phyloP scores from a whole-genome alignment of 1,140 invertebrate genomes.

The Eufriesea mexicana region DNA sequence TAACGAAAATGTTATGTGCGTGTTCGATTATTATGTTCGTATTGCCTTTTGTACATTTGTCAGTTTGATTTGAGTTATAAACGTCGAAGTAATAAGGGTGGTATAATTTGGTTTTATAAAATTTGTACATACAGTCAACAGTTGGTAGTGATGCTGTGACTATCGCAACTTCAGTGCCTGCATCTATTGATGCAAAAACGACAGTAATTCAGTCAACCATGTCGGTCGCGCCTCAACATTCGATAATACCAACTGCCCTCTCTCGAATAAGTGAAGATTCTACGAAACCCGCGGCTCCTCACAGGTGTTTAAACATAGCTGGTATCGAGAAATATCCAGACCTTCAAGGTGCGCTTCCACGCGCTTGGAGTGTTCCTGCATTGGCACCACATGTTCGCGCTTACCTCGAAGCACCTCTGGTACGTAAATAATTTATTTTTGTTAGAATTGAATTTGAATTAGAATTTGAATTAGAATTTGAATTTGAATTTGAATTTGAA shows the following conservation, averaged over 20 bases:
- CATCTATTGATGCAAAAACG: conserved; percentile 66
- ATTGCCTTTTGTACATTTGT: neutral
- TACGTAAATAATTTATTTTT: conserved; percentile 36
- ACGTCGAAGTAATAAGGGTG: neutral
- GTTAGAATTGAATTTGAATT: too few relatives aligned
- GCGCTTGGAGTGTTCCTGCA: conserved; percentile 90
- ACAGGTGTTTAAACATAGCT: conserved; percentile 85
- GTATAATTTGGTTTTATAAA: neutral
- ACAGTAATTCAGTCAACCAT: conserved; percentile 62
- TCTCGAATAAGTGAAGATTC: conserved; percentile 85
- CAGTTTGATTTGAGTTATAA: neutral
- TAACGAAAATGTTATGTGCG: neutral
- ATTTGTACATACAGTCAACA: conserved; percentile 64
- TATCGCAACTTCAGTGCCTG: conserved; percentile 60
- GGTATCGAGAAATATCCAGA: conserved; percentile 87
- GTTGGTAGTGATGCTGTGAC: conserved; percentile 65
- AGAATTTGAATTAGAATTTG: too few relatives aligned
- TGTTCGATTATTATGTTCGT: neutral
- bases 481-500: too few relatives aligned
- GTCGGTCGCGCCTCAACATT: conserved; percentile 65
- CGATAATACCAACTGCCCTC: conserved; percentile 77
- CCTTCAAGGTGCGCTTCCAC: conserved; percentile 86
- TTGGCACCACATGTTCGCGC: conserved; percentile 81
- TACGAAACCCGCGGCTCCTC: conserved; percentile 61
- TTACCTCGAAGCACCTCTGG: conserved; percentile 85